These are phyloP conservation scores for Drosophila greeni DNA, from an alignment of 2,888 invertebrate genomes.

Conservation along the genomic window DNA sequence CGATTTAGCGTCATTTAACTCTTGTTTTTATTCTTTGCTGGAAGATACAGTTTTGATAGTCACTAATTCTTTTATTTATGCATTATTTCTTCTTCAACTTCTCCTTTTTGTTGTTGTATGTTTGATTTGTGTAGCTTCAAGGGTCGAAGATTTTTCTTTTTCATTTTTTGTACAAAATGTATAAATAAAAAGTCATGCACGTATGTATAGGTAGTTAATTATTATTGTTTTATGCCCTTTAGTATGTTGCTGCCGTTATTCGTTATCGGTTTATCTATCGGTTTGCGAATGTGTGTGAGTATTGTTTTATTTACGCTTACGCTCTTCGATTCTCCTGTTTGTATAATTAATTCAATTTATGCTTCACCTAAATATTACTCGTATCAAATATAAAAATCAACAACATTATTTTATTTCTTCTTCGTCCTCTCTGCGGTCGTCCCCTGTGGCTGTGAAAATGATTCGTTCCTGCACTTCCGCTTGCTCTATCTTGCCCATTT, in stretches of 20 bases:
- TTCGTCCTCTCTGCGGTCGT: conserved; percentile 59
- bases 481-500: conserved; percentile 27
- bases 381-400: conserved; percentile 80
- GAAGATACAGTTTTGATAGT: conserved; percentile 79
- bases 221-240: conserved; percentile 72
- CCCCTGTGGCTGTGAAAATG: conserved; percentile 69
- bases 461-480: conserved; percentile 47
- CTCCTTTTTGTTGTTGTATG: conserved; percentile 43
- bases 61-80: conserved; percentile 77
- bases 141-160: conserved; percentile 31
- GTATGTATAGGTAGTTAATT: conserved; percentile 55
- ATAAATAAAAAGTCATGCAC: conserved; percentile 67
- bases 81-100: conserved; percentile 43
- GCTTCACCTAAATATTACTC: conserved; percentile 76
- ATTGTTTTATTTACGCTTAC: conserved; percentile 36
- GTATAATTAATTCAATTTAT: conserved; percentile 75
- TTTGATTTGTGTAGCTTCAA: conserved; percentile 56
- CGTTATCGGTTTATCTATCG: conserved; percentile 44
- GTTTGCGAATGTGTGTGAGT: conserved; percentile 31
- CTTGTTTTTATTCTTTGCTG: conserved; percentile 70
- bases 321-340: conserved; percentile 53
- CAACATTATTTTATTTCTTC: conserved; percentile 68
- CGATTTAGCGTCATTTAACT: conserved; percentile 51
- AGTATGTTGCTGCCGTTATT: conserved; percentile 53
- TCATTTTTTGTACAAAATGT: conserved; percentile 63